phyloP scores from a whole-genome alignment of 2,113 vertebrate species.

The Psilopogon haemacephalus region DNA sequence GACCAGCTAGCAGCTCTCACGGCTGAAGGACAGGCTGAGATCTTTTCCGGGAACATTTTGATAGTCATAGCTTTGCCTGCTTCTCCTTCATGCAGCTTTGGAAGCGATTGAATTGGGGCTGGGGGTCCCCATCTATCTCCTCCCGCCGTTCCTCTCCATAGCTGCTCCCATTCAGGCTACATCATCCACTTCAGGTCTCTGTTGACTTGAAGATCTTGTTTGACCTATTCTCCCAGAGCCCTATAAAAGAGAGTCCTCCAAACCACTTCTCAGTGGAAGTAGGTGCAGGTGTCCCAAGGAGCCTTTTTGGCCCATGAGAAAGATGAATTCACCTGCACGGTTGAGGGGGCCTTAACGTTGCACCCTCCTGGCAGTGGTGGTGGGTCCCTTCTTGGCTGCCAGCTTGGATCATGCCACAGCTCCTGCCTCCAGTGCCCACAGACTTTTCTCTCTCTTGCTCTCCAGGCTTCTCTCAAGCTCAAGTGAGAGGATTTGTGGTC shows the following conservation, averaged over 20 bases:
- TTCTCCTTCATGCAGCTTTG: neutral
- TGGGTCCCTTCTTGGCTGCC: neutral
- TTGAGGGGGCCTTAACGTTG: neutral
- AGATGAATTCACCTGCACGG: neutral
- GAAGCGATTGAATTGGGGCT: fast-evolving
- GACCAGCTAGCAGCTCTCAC: neutral
- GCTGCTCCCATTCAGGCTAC: neutral
- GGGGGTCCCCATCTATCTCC: neutral
- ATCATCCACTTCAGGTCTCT: neutral
- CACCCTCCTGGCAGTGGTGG: neutral
- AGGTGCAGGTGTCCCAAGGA: neutral
- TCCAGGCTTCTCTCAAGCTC: neutral
- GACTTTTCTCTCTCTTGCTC: neutral
- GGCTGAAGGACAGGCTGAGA: neutral
- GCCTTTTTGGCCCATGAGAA: neutral
- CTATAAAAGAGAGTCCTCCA: neutral
- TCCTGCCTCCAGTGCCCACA: neutral
- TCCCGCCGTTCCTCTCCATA: fast-evolving
- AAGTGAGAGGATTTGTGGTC: neutral
- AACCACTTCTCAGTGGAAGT: neutral
- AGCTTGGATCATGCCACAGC: neutral
- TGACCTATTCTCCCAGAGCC: neutral
- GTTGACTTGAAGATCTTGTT: neutral
- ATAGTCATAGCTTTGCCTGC: neutral
- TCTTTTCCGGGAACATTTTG: neutral